These are phyloP conservation scores for Folsomia candida DNA, from an alignment of 2,888 invertebrate genomes.

Conservation along the genomic window DNA sequence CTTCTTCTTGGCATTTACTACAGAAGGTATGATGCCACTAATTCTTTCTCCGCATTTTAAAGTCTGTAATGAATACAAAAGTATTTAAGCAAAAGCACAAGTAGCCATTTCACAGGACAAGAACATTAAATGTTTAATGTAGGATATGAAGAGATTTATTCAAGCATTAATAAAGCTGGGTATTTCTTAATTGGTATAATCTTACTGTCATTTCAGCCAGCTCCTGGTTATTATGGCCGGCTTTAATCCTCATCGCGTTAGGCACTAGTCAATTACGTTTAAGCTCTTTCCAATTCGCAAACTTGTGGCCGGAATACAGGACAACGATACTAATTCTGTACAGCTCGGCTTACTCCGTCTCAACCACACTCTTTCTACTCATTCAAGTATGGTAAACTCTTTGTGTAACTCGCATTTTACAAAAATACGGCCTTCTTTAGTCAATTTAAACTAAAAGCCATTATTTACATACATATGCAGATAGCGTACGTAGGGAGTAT, in stretches of 20 bases:
- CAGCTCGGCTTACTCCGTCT: slow-evolving; percentile 47
- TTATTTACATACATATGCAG: slow-evolving; percentile 28
- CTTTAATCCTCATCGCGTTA: slow-evolving; percentile 41
- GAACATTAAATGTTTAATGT: too few relatives aligned
- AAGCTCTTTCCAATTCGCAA: slow-evolving; percentile 43
- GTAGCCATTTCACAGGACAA: too few relatives aligned
- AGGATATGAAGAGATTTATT: too few relatives aligned
- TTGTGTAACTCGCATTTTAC: neutral
- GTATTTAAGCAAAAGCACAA: neutral
- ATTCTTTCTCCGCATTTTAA: neutral
- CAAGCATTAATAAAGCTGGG: too few relatives aligned
- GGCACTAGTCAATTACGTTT: slow-evolving; percentile 45
- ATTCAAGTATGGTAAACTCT: slow-evolving; percentile 34
- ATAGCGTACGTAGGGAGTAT: slow-evolving; percentile 32
- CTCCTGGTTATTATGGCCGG: slow-evolving; percentile 44
- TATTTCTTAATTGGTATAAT: neutral
- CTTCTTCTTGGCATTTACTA: slow-evolving; percentile 36
- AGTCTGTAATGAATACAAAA: neutral
- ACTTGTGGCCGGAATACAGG: slow-evolving; percentile 39
- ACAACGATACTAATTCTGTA: slow-evolving; percentile 43
- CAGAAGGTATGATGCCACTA: slow-evolving; percentile 33
- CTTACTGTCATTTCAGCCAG: slow-evolving; percentile 21
- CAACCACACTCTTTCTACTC: slow-evolving; percentile 41
- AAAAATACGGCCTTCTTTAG: neutral
- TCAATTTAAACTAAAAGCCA: too few relatives aligned